Base-by-base conservation (phyloP, 92 coral and sea anemone genomes). In the Siderastrea siderea region DNA sequence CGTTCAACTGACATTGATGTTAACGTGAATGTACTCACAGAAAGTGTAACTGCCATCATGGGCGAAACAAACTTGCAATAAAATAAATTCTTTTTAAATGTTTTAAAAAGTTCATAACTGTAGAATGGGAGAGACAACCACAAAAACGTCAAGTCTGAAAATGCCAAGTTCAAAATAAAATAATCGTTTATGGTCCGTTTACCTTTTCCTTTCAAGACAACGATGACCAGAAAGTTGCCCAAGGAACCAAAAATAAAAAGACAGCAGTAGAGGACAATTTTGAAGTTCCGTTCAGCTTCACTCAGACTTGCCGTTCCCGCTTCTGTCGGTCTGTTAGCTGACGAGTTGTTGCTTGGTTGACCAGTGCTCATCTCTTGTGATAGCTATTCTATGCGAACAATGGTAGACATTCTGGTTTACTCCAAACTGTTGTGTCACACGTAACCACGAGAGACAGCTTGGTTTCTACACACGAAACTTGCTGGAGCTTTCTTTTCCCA, bases 11-110 rank as follows among this genome's bases (percentile, higher is more conserved):
- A 91, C 98, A 95, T 95, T 43, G 84, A 91, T 12, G 92, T 76
- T 69, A 95, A 81, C 38, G 96, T 95, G 46, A 93, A 88, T 47
- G 91, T 79, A 71, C 98, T 93, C 9, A 91, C 96, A 58, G 89
- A 91, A 67, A 95, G 68, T 50, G 93, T 88, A 6, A 95, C 86
- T 1, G 98, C 93, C 98, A 95, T 95, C 84, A 95, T 86, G 1
- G 98, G 98, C 98, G 96, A 95, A 16, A 93, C 75, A 9, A 92
- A 72, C 85, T 93, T 95, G 78, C 98, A 95, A 80, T 95, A 93
- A 52, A 95, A 95, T 17, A 74, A 48, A 70, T 84, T 87, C 78
- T 94, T 91, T 61, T 69, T 70, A 55, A 95, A 88, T 44, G 57
- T 10, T n/a, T 85, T 75, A 63, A 95, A 95, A 4, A 93, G 91